Evolutionary conservation across 1,140 invertebrate species (phyloP), one percentile per base, ranked within the genome.

Genomic region (Cydia splendana): DNA sequence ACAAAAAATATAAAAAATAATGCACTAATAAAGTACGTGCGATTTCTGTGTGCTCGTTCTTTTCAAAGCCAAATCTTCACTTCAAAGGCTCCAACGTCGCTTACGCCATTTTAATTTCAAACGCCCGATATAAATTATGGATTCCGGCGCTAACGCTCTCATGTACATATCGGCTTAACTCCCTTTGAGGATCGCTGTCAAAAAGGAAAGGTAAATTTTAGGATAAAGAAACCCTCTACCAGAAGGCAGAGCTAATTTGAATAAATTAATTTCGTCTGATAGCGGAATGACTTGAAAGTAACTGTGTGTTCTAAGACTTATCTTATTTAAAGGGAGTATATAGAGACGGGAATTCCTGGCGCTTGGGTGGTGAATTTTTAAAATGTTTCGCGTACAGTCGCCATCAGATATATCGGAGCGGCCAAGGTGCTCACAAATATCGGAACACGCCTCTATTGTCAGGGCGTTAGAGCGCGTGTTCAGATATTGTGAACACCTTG

Each of bases 191-290:
- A 9, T 24, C 57, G 57, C 57, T 62, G 57, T 62, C 57, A 62
- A 62, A 62, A 15, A 57, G 15, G 20, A 62, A 62, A 62, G 57
- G 20, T 62, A 62, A 24, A 62, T 62, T 24, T 62, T 62, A 62
- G 57, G 57, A 24, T 24, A 62, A 62, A 24, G 57, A 62, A 20
- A 20, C 53, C 53, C 20, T n/a, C 20, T 10, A 12, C n/a, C 57
- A 62, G 57, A 62, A 9, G 57, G 57, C 57, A 62, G 57, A 20
- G 57, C 57, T 24, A 62, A 62, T 62, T 62, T 24, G 4, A 62
- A 62, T 62, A 62, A 62, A 62, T 62, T 62, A 62, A 62, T 62
- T 62, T 62, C 57, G 57, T 24, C 6, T 24, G 57, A 62, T 62
- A 62, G 18, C 57, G 57, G 57, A 62, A 62, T 4, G 18, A 62